A percentile compares a stretch with the other conserved stretches of the same genome.
These are phyloP conservation scores for Nasonia oneida DNA, from an alignment of 2,888 invertebrate species.

Conservation along the genomic window DNA sequence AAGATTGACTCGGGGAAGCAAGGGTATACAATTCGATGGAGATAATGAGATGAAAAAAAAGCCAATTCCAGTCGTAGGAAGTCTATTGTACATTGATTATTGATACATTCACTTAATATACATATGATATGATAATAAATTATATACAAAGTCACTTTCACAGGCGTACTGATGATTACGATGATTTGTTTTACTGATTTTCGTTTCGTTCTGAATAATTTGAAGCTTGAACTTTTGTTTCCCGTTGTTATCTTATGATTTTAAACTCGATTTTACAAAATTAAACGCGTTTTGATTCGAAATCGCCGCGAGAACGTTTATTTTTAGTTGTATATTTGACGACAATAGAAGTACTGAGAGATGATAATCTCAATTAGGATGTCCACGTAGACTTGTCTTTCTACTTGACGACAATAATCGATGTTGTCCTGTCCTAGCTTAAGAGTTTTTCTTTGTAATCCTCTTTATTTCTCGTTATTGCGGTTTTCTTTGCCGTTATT, in stretches of 20 bases:
- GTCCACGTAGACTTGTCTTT: neutral
- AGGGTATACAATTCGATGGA: slow-evolving; percentile 52
- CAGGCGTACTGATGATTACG: slow-evolving; percentile 62
- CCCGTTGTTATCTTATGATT: neutral
- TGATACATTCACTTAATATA: slow-evolving; percentile 77
- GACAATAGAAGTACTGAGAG: neutral
- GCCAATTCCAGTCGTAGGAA: slow-evolving; percentile 76
- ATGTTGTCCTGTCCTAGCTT: slow-evolving; percentile 12
- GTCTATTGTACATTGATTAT: slow-evolving; percentile 79
- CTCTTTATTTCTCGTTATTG: slow-evolving; percentile 61
- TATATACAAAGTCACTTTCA: slow-evolving; percentile 77
- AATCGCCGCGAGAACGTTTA: neutral
- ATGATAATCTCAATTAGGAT: neutral
- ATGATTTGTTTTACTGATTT: slow-evolving; percentile 31
- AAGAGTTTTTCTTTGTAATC: slow-evolving; percentile 49
- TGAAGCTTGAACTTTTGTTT: neutral
- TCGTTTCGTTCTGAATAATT: slow-evolving; percentile 18
- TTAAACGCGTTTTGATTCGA: too few species aligned
- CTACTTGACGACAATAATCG: slow-evolving; percentile 22
- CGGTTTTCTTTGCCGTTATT: slow-evolving; percentile 63
- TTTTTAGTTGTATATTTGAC: neutral
- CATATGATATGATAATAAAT: slow-evolving; percentile 76
- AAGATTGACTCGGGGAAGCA: slow-evolving; percentile 37
- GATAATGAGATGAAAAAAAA: slow-evolving; percentile 62
- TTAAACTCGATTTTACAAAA: neutral